These are phyloP conservation scores for Bembecia ichneumoniformis DNA, from an alignment of 2,888 invertebrate genomes.

Conservation along the genomic window DNA sequence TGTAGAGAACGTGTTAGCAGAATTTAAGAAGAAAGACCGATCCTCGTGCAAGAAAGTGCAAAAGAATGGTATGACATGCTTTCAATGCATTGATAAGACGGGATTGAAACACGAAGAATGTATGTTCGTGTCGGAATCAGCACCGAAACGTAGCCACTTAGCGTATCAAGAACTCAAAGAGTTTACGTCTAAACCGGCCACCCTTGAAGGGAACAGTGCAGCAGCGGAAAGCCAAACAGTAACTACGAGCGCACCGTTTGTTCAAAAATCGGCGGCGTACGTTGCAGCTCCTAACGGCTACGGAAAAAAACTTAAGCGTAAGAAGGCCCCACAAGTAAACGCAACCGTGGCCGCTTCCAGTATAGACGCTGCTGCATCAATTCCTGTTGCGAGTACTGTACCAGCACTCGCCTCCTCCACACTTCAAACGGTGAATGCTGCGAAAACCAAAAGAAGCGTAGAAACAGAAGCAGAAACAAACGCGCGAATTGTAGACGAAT, in stretches of 20 bases:
- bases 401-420: slow-evolving; percentile 15
- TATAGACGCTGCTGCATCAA: slow-evolving; percentile 26
- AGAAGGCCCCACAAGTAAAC: slow-evolving; percentile 40
- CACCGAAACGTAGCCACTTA: slow-evolving; percentile 75
- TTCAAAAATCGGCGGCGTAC: slow-evolving; percentile 49
- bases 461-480: slow-evolving; percentile 41
- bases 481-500: slow-evolving; percentile 42
- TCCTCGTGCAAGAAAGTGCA: slow-evolving; percentile 79
- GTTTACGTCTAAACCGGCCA: slow-evolving; percentile 63
- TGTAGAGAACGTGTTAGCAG: slow-evolving; percentile 79
- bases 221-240: slow-evolving; percentile 55
- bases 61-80: slow-evolving; percentile 84
- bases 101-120: slow-evolving; percentile 84
- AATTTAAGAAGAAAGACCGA: slow-evolving; percentile 80
- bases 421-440: slow-evolving; percentile 8
- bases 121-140: slow-evolving; percentile 80
- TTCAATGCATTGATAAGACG: slow-evolving; percentile 77
- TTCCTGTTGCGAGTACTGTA: slow-evolving; percentile 25
- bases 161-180: slow-evolving; percentile 78
- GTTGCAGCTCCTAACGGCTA: slow-evolving; percentile 41
- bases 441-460: slow-evolving; percentile 46
- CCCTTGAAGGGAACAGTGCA: slow-evolving; percentile 35
- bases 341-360: slow-evolving; percentile 32
- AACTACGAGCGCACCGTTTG: slow-evolving; percentile 43
- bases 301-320: slow-evolving; percentile 55